Base-by-base conservation (phyloP, 2,797 vertebrate species). In the Hyperoplus immaculatus region DNA sequence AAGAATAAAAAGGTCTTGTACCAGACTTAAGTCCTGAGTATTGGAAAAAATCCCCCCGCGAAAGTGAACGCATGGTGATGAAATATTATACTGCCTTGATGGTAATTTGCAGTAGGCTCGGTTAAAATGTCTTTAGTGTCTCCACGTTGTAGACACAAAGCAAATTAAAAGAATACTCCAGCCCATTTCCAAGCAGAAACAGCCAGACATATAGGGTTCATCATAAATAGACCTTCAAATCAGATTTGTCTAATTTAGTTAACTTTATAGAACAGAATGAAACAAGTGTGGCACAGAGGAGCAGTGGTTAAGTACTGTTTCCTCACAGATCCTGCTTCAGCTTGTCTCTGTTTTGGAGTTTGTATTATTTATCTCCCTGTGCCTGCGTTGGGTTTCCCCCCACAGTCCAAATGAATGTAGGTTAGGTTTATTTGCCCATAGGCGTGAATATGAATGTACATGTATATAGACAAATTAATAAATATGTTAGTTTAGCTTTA, bases 1-100 rank as follows among this genome's bases (percentile, higher is more conserved):
- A 9, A 45, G 41, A 58, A 42, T 41, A 72, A 76, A 49, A 53
- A 66, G 51, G 43, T 12, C 6, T 51, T 41, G 38, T 15, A 13
- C n/a, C 47, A 14, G 18, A 18, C 8, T 12, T 7, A 8, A 41
- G 29, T 50, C n/a, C 38, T 47, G 13, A 38, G 11, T 57, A 62
- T 18, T n/a, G 43, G 6, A 29, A 49, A 43, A 66, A 29, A 29
- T 29, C 29, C 53, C 12, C 7, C 16, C 10, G 42, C 43, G 42
- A 9, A 64, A 53, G 4, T 57, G 39, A 45, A 63, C 60, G 16
- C 29, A 12, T 50, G 65, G 41, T 5, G 36, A 46, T 54, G 62
- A 38, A 18, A 60, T 39, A 18, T 12, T 38, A 65, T 6, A 47
- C 43, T 13, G 21, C 16, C 8, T 10, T n/a, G 6, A 50, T 46